phyloP scores from a whole-genome alignment of 2,797 vertebrate genomes.

The Psittacula echo region DNA sequence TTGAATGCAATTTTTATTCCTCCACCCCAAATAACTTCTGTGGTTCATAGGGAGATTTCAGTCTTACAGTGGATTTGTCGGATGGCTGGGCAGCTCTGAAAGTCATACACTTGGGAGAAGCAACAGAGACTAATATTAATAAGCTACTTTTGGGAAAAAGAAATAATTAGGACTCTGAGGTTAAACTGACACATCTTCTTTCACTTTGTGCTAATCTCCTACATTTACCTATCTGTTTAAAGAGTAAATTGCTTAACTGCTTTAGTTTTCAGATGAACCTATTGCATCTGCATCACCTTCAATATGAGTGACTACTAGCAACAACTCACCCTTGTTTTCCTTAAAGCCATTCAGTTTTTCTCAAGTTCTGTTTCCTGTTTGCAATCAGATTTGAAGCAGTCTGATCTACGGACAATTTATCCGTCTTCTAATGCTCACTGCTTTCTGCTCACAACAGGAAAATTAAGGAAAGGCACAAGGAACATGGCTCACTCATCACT shows the following conservation, averaged over 20 bases:
- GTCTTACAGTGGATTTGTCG: not conserved
- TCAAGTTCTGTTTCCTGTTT: not conserved
- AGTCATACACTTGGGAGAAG: not conserved
- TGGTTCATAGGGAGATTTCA: not conserved
- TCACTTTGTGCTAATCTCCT: not conserved
- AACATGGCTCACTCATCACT: not conserved
- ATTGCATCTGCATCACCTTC: not conserved
- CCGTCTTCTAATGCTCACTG: not conserved
- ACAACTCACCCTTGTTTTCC: not conserved
- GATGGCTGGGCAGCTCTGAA: not conserved
- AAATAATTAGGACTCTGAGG: not conserved
- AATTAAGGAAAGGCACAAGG: conserved; percentile 9
- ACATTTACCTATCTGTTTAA: not conserved
- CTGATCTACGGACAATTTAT: not conserved
- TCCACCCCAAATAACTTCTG: not conserved
- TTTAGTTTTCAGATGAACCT: not conserved
- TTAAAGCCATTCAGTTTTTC: not conserved
- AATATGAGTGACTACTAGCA: not conserved
- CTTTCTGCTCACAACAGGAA: not conserved
- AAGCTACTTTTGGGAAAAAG: not conserved
- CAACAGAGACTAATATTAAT: not conserved
- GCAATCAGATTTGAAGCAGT: not conserved
- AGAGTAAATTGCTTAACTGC: not conserved
- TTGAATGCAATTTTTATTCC: not conserved
- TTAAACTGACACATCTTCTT: not conserved